These are phyloP conservation scores for Brachyptera putata DNA, from an alignment of 2,888 invertebrate genomes.

Conservation along the genomic window DNA sequence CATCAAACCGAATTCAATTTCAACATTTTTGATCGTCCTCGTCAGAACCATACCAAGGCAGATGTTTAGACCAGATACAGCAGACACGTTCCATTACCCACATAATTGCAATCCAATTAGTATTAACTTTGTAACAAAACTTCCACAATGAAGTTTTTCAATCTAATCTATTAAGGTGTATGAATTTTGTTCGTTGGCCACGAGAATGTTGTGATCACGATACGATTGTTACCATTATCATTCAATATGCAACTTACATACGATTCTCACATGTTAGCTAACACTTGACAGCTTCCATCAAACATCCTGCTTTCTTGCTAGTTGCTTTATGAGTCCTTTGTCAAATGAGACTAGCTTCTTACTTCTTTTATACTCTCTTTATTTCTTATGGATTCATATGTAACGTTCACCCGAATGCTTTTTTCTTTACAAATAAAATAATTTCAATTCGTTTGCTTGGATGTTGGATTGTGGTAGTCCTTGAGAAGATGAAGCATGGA, in stretches of 20 bases:
- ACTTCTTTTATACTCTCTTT: not conserved
- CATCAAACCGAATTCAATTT: slow-evolving; percentile 6
- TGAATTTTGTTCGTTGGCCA: too few species aligned
- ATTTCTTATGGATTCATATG: too few species aligned
- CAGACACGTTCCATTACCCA: slow-evolving; percentile 5
- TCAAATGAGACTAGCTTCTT: slow-evolving; percentile 1
- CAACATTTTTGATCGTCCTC: slow-evolving; percentile 1
- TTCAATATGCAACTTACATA: too few species aligned
- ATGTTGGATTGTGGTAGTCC: not conserved
- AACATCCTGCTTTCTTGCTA: slow-evolving; percentile 9
- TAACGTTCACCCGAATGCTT: too few species aligned
- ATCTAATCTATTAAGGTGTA: too few species aligned
- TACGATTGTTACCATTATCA: too few species aligned
- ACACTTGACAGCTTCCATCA: slow-evolving; percentile 2
- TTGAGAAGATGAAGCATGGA: too few species aligned
- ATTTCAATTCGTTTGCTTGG: not conserved
- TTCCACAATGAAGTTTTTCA: not conserved
- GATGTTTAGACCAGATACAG: not conserved
- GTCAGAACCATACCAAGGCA: not conserved
- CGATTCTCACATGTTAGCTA: too few species aligned
- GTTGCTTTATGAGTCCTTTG: slow-evolving; percentile 9
- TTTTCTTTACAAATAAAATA: slow-evolving; percentile 1
- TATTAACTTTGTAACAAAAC: slow-evolving; percentile 1
- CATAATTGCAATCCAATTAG: slow-evolving; percentile 2
- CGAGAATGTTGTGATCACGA: too few species aligned